These are phyloP conservation scores for Cydia strobilella DNA, from an alignment of 1,140 invertebrate genomes.

Conservation along the genomic window DNA sequence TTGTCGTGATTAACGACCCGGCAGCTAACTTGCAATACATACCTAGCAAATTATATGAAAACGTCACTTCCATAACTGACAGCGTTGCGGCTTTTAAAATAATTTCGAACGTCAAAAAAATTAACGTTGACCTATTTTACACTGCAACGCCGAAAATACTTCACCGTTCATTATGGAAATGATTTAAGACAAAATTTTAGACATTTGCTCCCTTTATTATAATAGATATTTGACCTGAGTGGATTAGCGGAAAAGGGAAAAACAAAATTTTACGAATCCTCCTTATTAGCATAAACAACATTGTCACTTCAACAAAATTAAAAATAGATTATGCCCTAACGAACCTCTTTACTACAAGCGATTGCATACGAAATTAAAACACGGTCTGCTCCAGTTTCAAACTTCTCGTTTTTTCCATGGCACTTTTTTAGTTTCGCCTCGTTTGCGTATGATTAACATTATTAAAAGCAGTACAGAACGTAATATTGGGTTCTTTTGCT, in stretches of 20 bases:
- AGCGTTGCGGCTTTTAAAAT: background rate
- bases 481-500: constrained; percentile 32
- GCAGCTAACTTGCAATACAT: constrained; percentile 20
- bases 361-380: constrained; percentile 34
- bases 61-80: background rate
- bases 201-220: background rate
- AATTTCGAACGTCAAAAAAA: background rate
- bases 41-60: constrained; percentile 15
- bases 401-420: constrained; percentile 36
- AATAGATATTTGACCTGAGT: constrained; percentile 10
- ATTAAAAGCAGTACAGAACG: constrained; percentile 40
- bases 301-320: constrained; percentile 21
- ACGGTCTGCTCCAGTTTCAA: constrained; percentile 36
- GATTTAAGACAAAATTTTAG: constrained; percentile 2
- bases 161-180: constrained; percentile 23
- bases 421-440: constrained; percentile 34
- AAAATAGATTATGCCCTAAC: constrained; percentile 9
- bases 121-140: constrained; percentile 13
- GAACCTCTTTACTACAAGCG: background rate
- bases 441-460: constrained; percentile 41
- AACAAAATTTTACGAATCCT: background rate
- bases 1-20: constrained; percentile 25
- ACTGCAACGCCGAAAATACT: constrained; percentile 17
- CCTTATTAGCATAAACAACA: constrained; percentile 24
- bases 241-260: constrained; percentile 6